Base-by-base conservation (phyloP, 2,113 vertebrate species). In the Odontesthes bonariensis region DNA sequence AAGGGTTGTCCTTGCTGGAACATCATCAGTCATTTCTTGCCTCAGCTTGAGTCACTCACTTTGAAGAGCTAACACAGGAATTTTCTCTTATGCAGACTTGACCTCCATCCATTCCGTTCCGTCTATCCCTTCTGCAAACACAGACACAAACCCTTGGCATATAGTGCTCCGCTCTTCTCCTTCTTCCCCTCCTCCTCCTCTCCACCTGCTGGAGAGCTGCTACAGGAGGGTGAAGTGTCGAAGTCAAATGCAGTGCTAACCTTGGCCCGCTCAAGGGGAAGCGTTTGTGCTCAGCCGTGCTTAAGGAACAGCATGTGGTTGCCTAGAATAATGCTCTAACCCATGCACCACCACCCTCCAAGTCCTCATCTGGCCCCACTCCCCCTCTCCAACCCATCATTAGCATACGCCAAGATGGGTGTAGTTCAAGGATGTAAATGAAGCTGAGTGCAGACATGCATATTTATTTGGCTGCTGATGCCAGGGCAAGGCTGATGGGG, bases 371-470 rank as follows among this genome's bases (percentile, higher is more conserved):
- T 5, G 0, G 32, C 40, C n/a, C 42, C 8, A 12, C 16, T 46
- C 54, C 19, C 47, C 59, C 58, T 42, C 69, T 63, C 66, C 42
- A 38, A 52, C 60, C 57, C 20, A 0, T 74, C 63, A 90, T 93
- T 89, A 86, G 83, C 89, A 91, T 91, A 90, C 47, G 63, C 9
- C 27, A 64, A 88, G 68, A 85, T 77, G 3, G 67, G 47, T 53
- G 44, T 46, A 81, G 81, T 74, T 83, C 78, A 87, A 80, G 77
- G 77, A 81, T 82, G 84, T 84, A 81, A 76, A 86, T 79, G 69
- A 83, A 64, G 62, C 67, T 0, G 35, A 35, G 72, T 8, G 16
- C 63, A 52, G 31, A 46, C 74, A 68, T 87, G 79, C 85, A 90
- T 91, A 88, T 88, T 88, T 78, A 85, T 88, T 33, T 20, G 35